Conservation (phyloP, 2,888 invertebrate genomes). For the Caenorhabditis afra region DNA sequence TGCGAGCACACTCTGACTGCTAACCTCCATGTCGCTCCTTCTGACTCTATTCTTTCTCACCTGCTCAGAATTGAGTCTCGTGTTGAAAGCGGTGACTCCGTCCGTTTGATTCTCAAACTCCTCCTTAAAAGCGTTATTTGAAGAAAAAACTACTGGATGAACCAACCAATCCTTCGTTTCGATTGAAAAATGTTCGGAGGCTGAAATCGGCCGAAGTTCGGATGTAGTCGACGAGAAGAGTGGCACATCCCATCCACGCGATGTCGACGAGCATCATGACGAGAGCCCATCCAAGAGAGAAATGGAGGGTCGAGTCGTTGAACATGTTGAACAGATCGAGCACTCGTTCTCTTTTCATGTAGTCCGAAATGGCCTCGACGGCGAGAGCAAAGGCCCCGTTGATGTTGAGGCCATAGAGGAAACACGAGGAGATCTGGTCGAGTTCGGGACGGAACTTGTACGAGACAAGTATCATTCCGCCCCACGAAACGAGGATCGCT, state of each 20-base stretch:
- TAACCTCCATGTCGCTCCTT: constrained; percentile 47
- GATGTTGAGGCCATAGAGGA: constrained; percentile 53
- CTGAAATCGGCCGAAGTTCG: constrained; percentile 56
- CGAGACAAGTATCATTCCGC: constrained; percentile 40
- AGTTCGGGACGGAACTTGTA: constrained; percentile 47
- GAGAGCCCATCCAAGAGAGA: constrained; percentile 73
- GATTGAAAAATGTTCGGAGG: constrained; percentile 34
- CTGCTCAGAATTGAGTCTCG: constrained; percentile 52
- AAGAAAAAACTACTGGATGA: neutral
- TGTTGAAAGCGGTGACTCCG: constrained; percentile 50
- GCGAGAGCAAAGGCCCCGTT: constrained; percentile 57
- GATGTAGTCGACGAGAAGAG: constrained; percentile 56
- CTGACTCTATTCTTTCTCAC: constrained; percentile 51
- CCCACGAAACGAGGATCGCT: constrained; percentile 59
- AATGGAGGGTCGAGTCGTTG: constrained; percentile 54
- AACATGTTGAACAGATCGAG: constrained; percentile 61
- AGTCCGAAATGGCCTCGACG: constrained; percentile 65
- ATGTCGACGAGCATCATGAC: constrained; percentile 77
- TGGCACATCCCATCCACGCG: constrained; percentile 54
- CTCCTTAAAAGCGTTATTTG: constrained; percentile 10
- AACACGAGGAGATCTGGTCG: constrained; percentile 53
- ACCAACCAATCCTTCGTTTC: constrained; percentile 21
- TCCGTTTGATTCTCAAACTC: constrained; percentile 47
- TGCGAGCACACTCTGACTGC: constrained; percentile 30
- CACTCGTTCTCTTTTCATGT: constrained; percentile 65